Conservation (phyloP, 2,113 vertebrate genomes). For the Cephalopholis sonnerati region DNA sequence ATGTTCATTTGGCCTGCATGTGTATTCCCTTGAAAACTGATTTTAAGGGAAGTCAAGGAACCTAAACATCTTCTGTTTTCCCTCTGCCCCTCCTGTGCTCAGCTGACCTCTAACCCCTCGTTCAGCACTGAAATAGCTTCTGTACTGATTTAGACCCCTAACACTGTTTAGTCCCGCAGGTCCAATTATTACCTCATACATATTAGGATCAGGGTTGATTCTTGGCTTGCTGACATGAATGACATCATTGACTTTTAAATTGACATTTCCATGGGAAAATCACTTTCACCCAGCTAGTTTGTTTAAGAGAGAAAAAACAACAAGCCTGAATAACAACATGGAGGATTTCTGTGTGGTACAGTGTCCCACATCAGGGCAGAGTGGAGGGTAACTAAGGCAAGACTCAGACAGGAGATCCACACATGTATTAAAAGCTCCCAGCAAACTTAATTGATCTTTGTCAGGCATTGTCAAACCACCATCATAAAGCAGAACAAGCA, state of each 20-base stretch:
- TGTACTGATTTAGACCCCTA: conserved; percentile 37
- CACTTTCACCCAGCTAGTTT: not conserved
- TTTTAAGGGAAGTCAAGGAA: conserved; percentile 21
- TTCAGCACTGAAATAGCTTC: conserved; percentile 45
- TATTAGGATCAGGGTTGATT: conserved; percentile 15
- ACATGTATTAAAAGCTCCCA: no score
- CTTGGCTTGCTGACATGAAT: conserved; percentile 22
- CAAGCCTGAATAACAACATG: not conserved
- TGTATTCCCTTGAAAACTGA: not conserved
- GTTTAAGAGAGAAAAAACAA: not conserved
- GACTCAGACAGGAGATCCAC: no score
- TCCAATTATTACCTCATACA: conserved; percentile 60
- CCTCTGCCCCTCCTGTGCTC: conserved; percentile 17
- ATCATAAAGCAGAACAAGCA: no score
- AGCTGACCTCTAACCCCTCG: conserved; percentile 52
- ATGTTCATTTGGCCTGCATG: conserved; percentile 7
- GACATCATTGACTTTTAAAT: conserved; percentile 37
- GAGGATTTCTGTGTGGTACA: not conserved
- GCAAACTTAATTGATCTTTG: no score
- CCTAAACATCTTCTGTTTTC: conserved; percentile 20
- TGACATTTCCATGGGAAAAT: conserved; percentile 41
- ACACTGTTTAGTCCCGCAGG: conserved; percentile 43
- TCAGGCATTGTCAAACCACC: no score
- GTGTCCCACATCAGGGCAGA: not conserved
- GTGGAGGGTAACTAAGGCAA: no score